Evolutionary conservation across 35 echinoderm and acorn worm species (phyloP).

Genomic region (Apostichopus japonicus): DNA sequence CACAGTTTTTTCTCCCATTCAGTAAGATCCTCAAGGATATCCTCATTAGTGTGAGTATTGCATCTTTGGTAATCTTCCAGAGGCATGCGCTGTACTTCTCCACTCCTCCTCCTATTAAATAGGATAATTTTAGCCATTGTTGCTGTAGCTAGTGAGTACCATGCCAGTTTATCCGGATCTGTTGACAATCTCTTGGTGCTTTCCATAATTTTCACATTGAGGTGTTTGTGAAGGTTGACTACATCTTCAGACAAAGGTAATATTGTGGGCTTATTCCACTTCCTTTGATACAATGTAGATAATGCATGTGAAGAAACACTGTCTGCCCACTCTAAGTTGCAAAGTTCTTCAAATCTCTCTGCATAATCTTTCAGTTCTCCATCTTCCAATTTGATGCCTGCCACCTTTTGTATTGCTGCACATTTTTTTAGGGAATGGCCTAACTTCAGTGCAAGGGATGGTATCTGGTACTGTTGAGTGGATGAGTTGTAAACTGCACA

Average conservation of each 20-base stretch:
- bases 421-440: conserved; percentile 69
- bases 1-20: conserved; percentile 39
- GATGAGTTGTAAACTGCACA: conserved; percentile 38
- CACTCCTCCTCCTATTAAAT: conserved; percentile 53
- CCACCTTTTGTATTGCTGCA: conserved; percentile 56
- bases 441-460: conserved; percentile 73
- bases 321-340: too few relatives aligned
- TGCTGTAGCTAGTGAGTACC: neutral
- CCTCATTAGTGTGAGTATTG: neutral
- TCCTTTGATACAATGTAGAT: too few relatives aligned
- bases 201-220: too few relatives aligned
- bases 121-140: conserved; percentile 2
- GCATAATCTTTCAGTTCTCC: conserved; percentile 12
- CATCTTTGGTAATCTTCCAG: conserved; percentile 4
- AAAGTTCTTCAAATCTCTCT: too few relatives aligned
- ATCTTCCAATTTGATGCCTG: conserved; percentile 43
- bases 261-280: too few relatives aligned
- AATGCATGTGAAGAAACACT: too few relatives aligned
- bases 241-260: too few relatives aligned
- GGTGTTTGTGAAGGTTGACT: too few relatives aligned
- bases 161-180: neutral
- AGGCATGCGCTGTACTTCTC: conserved; percentile 9
- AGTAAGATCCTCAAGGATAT: neutral
- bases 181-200: too few relatives aligned
- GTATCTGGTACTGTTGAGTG: conserved; percentile 59